Evolutionary conservation across 2,888 invertebrate genomes (phyloP).

Genomic region (Hermaeophaga mercurialis): DNA sequence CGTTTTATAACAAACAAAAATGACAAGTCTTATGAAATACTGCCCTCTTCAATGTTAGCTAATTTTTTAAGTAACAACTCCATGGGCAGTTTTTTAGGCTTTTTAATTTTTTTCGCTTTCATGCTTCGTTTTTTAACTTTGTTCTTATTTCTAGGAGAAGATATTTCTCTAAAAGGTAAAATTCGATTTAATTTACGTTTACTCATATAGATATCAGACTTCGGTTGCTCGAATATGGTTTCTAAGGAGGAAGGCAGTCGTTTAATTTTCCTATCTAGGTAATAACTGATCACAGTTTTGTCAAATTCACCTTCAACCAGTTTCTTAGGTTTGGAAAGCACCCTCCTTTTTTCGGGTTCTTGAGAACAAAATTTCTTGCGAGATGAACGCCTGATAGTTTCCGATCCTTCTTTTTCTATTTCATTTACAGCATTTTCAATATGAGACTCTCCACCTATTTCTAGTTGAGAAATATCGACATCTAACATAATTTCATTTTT

Average conservation of each 20-base stretch:
- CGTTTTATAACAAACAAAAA: no score
- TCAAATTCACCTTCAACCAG: neutral
- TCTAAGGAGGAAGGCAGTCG: constrained; percentile 2
- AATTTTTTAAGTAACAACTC: constrained; percentile 6
- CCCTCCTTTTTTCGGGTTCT: neutral
- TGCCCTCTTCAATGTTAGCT: neutral
- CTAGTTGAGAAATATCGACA: constrained; percentile 8
- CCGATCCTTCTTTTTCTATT: neutral
- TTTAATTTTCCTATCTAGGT: constrained; percentile 20
- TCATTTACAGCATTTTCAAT: neutral
- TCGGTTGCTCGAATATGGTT: constrained; percentile 19
- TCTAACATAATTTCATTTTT: constrained; percentile 2
- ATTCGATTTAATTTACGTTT: neutral
- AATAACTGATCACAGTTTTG: constrained; percentile 10
- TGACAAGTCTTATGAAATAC: no score
- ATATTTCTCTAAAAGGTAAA: neutral
- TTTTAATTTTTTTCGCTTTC: neutral
- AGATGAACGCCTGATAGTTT: neutral
- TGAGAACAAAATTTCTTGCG: neutral
- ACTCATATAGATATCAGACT: neutral
- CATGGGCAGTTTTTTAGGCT: constrained; percentile 4
- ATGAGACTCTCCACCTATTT: neutral
- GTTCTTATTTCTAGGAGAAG: neutral
- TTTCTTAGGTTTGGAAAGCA: neutral
- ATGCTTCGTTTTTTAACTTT: constrained; percentile 1